These are phyloP conservation scores for Rhizoglyphus robini DNA, from an alignment of 1,140 invertebrate species.

Conservation along the genomic window DNA sequence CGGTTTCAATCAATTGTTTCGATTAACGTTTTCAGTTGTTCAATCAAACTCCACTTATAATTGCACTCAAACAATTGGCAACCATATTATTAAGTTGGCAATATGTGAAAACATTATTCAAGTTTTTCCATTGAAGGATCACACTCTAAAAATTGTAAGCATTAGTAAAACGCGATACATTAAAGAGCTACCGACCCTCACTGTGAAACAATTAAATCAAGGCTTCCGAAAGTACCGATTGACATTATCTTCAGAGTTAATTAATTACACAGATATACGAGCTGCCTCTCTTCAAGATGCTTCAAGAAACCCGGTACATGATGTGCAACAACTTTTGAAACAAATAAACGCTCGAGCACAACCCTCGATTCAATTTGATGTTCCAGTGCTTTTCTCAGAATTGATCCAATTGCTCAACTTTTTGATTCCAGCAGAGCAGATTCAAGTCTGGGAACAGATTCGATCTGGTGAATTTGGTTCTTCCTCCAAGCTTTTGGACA, in stretches of 20 bases:
- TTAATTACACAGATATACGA: neutral
- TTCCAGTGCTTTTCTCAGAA: neutral
- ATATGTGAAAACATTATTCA: neutral
- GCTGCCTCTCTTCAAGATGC: too few species aligned
- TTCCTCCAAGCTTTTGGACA: conserved; percentile 7
- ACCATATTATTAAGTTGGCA: neutral
- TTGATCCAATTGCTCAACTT: neutral
- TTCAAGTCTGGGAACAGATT: neutral
- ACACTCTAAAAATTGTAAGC: neutral
- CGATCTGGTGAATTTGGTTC: neutral
- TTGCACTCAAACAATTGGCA: conserved; percentile 1
- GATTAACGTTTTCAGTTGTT: neutral
- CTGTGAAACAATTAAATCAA: neutral
- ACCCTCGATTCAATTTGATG: neutral
- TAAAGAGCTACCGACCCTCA: neutral
- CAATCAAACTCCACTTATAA: neutral
- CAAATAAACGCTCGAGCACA: neutral
- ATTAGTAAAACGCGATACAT: neutral
- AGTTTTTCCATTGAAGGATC: neutral
- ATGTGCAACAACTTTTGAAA: neutral
- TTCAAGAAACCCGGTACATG: neutral
- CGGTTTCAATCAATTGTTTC: neutral
- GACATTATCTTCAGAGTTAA: neutral
- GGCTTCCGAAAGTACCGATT: neutral
- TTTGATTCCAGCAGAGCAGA: neutral